These are phyloP conservation scores for Agonum fuliginosum DNA, from an alignment of 2,888 invertebrate genomes.

Conservation along the genomic window DNA sequence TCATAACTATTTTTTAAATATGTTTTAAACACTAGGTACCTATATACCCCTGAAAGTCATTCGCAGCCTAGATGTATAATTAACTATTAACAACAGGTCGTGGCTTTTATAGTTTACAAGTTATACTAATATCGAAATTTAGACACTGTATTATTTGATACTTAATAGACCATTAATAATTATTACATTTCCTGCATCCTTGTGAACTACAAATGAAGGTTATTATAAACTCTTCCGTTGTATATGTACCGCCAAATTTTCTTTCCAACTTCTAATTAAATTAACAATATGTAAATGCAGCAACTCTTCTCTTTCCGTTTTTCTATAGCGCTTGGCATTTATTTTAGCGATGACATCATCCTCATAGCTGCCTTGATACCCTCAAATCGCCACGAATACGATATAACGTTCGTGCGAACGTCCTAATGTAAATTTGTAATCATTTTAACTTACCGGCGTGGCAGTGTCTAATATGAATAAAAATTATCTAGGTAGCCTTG, in stretches of 20 bases:
- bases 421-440: not conserved
- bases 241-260: not conserved
- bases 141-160: no score
- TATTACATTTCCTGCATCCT: no score
- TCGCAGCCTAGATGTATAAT: no score
- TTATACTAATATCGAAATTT: no score
- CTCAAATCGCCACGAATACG: constrained; percentile 20
- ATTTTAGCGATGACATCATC: constrained; percentile 42
- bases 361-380: constrained; percentile 35
- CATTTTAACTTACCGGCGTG: not conserved
- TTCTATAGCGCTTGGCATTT: constrained; percentile 1
- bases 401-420: not conserved
- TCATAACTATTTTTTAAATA: no score
- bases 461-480: not conserved
- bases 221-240: no score
- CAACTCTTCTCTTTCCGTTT: constrained; percentile 7
- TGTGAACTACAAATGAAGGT: no score
- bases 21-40: no score
- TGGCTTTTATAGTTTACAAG: no score
- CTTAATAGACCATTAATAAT: no score
- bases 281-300: not conserved
- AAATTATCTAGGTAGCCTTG: constrained; percentile 12
- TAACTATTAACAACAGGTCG: no score
- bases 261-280: not conserved
- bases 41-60: no score